These are phyloP conservation scores for Equus quagga DNA, from an alignment of 2,113 vertebrate genomes.

Conservation along the genomic window DNA sequence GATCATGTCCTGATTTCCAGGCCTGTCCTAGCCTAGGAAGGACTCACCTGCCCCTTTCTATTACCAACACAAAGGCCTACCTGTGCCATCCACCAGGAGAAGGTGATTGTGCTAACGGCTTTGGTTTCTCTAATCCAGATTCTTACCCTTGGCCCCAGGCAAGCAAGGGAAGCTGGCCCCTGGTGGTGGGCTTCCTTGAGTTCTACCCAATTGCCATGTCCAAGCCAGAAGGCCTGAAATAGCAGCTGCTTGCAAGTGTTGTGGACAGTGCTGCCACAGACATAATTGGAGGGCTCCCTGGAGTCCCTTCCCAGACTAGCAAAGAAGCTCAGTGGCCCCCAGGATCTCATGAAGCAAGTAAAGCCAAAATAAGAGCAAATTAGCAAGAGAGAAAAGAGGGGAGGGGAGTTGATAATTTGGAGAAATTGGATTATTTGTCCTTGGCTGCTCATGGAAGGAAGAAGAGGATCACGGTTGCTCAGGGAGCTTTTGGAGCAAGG, in stretches of 20 bases:
- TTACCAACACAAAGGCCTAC: not conserved
- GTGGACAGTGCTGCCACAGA: not conserved
- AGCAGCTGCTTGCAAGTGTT: not conserved
- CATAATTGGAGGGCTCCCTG: not conserved
- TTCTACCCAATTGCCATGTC: not conserved
- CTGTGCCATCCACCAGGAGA: not conserved
- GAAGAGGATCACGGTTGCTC: not conserved
- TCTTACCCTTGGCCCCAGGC: not conserved
- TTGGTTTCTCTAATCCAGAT: conserved; percentile 3
- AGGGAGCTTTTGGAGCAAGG: not conserved
- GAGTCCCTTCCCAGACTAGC: not conserved
- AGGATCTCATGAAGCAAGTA: conserved; percentile 9
- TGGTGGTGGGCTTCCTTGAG: not conserved
- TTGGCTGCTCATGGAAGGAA: not conserved
- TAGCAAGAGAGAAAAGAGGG: not conserved
- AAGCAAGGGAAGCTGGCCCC: not conserved
- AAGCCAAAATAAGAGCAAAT: conserved; percentile 40
- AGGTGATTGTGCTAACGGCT: conserved; percentile 16
- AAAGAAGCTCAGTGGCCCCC: not conserved
- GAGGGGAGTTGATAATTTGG: not conserved
- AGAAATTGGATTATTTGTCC: not conserved
- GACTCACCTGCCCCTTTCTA: not conserved
- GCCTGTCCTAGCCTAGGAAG: not conserved
- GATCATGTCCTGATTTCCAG: not conserved
- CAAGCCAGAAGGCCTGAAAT: not conserved